A percentile compares a stretch with the other conserved stretches of the same genome.
Conservation (phyloP, 1,140 invertebrate species). For the Melitaea cinxia region DNA sequence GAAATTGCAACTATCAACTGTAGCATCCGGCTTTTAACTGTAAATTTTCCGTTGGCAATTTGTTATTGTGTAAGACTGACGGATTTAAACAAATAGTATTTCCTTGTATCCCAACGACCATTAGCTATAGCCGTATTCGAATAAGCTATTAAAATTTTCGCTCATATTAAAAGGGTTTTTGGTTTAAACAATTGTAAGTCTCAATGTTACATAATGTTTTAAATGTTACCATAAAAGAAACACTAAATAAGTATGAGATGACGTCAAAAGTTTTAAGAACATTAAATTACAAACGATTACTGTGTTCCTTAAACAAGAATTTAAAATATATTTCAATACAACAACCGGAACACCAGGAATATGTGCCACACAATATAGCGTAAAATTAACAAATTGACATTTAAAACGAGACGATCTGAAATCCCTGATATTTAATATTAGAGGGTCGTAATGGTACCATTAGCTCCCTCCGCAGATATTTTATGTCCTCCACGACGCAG, state of each 20-base stretch:
- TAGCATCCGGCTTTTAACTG: slow-evolving; percentile 78
- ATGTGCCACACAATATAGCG: background rate
- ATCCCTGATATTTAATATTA: slow-evolving; percentile 39
- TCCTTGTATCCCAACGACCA: background rate
- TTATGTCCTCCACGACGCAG: slow-evolving; percentile 54
- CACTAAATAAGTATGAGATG: too few species aligned
- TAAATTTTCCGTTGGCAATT: slow-evolving; percentile 79
- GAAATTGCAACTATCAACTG: slow-evolving; percentile 76
- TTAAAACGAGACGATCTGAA: slow-evolving; percentile 15
- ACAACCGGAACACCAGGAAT: too few species aligned
- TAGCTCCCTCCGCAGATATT: slow-evolving; percentile 63
- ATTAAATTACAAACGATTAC: too few species aligned
- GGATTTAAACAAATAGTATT: slow-evolving; percentile 40
- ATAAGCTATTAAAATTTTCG: background rate
- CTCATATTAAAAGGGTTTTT: too few species aligned
- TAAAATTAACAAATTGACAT: slow-evolving; percentile 18
- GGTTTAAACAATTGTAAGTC: too few species aligned
- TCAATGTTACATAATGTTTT: too few species aligned
- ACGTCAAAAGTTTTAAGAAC: too few species aligned
- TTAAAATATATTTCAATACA: too few species aligned
- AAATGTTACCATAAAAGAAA: too few species aligned
- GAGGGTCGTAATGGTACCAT: slow-evolving; percentile 53
- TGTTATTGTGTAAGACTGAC: slow-evolving; percentile 52
- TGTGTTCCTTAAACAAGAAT: too few species aligned
- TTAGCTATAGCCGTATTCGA: slow-evolving; percentile 6